phyloP scores from a whole-genome alignment of 2,113 vertebrate species.

The Erinaceus europaeus region DNA sequence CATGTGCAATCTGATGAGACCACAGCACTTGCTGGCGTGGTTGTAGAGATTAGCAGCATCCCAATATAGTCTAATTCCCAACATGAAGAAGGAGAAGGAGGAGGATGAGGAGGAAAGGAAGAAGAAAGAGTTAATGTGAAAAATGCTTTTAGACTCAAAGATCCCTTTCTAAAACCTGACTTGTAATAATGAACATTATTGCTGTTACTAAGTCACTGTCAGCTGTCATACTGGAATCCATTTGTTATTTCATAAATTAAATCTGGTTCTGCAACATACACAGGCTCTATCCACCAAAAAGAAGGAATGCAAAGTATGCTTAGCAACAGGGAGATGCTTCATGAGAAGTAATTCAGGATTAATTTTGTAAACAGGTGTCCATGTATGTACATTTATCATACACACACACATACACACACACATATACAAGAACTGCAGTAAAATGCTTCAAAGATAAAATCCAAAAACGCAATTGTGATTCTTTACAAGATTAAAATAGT shows the following conservation, averaged over 20 bases:
- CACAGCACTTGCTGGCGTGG: constrained; percentile 45
- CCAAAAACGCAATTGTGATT: constrained; percentile 42
- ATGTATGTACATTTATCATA: constrained; percentile 77
- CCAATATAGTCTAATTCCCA: constrained; percentile 72
- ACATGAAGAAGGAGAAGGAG: constrained; percentile 64
- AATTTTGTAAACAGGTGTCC: constrained; percentile 46
- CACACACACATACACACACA: not conserved
- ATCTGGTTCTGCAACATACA: constrained; percentile 68
- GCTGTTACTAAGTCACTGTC: constrained; percentile 73
- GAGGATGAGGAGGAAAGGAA: too few relatives aligned
- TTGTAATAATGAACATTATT: constrained; percentile 66
- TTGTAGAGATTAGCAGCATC: constrained; percentile 69
- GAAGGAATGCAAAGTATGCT: constrained; percentile 79
- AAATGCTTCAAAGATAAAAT: constrained; percentile 34
- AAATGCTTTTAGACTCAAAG: constrained; percentile 52
- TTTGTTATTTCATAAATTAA: constrained; percentile 71
- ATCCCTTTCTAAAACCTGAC: constrained; percentile 38
- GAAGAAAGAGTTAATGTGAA: constrained; percentile 66
- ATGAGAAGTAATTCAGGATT: constrained; percentile 67
- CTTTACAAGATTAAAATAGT: constrained; percentile 29
- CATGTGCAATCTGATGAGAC: constrained; percentile 62
- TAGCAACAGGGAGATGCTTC: constrained; percentile 84
- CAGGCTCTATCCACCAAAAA: constrained; percentile 78
- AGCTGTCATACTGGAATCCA: constrained; percentile 84
- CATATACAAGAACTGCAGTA: constrained; percentile 12